Percentiles rank a stretch among this genome's conserved stretches.
Conservation (phyloP, 2,113 vertebrate genomes). For the Nestor notabilis region DNA sequence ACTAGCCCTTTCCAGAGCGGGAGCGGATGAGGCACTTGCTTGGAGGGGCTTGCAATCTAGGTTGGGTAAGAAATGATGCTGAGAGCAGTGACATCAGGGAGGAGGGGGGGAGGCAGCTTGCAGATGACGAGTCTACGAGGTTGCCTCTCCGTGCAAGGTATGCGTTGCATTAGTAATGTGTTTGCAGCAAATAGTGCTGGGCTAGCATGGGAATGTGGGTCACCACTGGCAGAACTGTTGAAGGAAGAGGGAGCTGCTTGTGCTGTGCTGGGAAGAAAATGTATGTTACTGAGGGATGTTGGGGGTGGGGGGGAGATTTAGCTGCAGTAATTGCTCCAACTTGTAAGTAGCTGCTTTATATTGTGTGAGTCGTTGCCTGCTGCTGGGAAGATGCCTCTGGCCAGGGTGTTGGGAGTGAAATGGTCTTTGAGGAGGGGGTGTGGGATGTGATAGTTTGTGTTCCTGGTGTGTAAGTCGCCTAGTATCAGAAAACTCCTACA, state of each 20-base stretch:
- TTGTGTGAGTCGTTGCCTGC: fast-evolving
- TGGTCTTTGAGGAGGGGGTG: background rate
- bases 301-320: background rate
- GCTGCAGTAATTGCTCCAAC: background rate
- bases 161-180: conserved; percentile 11
- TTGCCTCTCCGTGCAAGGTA: conserved; percentile 45
- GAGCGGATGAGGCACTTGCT: background rate
- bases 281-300: background rate
- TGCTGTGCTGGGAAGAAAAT: background rate
- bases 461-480: fast-evolving
- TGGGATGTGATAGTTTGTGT: background rate
- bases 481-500: fast-evolving
- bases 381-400: background rate
- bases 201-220: conserved; percentile 59
- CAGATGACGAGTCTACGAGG: conserved; percentile 38
- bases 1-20: background rate
- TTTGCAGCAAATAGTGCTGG: conserved; percentile 50
- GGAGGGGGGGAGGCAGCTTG: conserved; percentile 36
- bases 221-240: background rate
- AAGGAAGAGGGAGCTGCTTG: conserved; percentile 20
- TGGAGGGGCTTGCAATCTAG: conserved; percentile 38
- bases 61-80: background rate
- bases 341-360: background rate
- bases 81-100: conserved; percentile 23
- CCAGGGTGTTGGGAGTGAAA: background rate